Percentiles rank a stretch among this genome's conserved stretches.
phyloP scores from a whole-genome alignment of 2,797 vertebrate genomes.

The Dipus sagitta region DNA sequence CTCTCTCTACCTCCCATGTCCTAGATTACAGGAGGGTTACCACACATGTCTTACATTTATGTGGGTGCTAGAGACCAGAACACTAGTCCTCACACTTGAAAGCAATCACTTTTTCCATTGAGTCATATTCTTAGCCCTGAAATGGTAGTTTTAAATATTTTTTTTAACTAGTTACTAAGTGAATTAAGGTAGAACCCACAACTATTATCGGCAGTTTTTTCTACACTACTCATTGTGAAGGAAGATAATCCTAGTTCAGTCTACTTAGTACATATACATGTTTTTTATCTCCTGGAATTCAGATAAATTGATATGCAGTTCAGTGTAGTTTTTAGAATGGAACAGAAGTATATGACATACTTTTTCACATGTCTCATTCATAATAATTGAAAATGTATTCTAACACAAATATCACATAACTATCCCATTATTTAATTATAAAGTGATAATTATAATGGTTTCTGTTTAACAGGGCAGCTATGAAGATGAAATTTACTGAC shows the following conservation, averaged over 20 bases:
- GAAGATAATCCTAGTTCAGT: not conserved
- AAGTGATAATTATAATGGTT: not conserved
- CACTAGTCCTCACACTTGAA: too few species aligned
- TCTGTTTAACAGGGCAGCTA: not conserved
- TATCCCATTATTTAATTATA: not conserved
- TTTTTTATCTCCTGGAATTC: not conserved
- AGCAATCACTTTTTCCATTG: too few species aligned
- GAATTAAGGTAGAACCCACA: not conserved
- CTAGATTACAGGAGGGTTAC: too few species aligned
- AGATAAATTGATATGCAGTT: not conserved
- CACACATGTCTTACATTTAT: too few species aligned
- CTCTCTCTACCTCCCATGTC: too few species aligned
- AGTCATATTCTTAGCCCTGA: too few species aligned
- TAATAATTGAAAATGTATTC: slow-evolving; percentile 2
- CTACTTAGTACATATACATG: not conserved
- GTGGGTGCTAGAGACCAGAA: too few species aligned
- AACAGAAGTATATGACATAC: not conserved
- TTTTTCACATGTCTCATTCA: not conserved
- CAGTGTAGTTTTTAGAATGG: not conserved
- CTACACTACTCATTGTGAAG: not conserved
- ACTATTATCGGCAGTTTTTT: not conserved
- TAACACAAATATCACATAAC: not conserved
- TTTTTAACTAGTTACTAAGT: not conserved
- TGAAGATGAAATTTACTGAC: not conserved
- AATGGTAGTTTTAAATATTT: not conserved